phyloP scores from a whole-genome alignment of 2,113 vertebrate species.

The Cyrtonyx montezumae region DNA sequence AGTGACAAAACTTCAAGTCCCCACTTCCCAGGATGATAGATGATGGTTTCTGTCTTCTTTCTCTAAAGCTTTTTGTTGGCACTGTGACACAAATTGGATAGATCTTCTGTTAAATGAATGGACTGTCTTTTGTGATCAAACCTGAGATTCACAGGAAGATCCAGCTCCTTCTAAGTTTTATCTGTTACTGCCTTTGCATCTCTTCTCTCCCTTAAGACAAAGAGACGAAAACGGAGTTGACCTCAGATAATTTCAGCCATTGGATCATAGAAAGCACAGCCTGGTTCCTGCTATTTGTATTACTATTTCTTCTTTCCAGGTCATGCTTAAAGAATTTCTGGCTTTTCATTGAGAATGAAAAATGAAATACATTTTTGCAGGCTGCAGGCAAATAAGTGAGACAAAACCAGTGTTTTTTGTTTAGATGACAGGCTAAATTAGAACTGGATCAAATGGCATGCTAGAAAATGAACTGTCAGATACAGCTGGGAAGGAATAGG shows the following conservation, averaged over 20 bases:
- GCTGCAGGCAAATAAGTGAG: neutral
- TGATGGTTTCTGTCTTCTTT: neutral
- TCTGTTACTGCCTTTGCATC: neutral
- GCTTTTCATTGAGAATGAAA: neutral
- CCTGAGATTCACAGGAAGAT: neutral
- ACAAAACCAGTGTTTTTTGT: slow-evolving; percentile 13
- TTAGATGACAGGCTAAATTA: neutral
- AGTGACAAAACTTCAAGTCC: neutral
- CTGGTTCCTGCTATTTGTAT: neutral
- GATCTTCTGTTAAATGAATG: neutral
- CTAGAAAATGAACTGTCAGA: slow-evolving; percentile 1
- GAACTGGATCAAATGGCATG: neutral
- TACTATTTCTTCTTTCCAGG: neutral
- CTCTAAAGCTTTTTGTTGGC: neutral
- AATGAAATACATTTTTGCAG: neutral
- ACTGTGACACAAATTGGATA: neutral
- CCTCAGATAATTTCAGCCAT: neutral
- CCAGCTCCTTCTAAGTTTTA: neutral
- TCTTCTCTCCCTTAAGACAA: neutral
- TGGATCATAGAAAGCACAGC: neutral
- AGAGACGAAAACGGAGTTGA: accelerated
- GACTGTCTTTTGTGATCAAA: neutral
- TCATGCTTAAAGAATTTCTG: neutral
- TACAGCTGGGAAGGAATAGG: neutral
- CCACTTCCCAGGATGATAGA: neutral